A percentile compares a stretch with the other conserved stretches of the same genome.
Conservation (phyloP, 2,888 invertebrate species). For the Psococerastis gibbosa region DNA sequence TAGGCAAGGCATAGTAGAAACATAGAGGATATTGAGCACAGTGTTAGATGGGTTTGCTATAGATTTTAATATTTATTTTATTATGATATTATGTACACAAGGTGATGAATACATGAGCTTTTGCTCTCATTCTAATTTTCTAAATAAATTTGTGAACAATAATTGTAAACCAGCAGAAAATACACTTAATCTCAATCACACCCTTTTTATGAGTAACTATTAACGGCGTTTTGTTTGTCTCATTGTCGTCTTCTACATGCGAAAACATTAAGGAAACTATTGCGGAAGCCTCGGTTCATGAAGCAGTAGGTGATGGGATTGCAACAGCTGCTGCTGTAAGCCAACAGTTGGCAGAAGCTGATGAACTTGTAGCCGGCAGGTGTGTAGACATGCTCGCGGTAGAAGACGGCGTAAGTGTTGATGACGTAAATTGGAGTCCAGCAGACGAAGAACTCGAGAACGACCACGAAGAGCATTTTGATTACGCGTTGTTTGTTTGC, state of each 20-base stretch:
- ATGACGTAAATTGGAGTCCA: conserved; percentile 45
- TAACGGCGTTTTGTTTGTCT: neutral
- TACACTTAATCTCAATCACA: too few relatives aligned
- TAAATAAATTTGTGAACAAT: too few relatives aligned
- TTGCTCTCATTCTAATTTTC: too few relatives aligned
- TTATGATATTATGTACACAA: too few relatives aligned
- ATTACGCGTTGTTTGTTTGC: conserved; percentile 30
- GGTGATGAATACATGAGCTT: too few relatives aligned
- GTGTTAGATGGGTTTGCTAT: too few relatives aligned
- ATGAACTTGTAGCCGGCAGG: conserved; percentile 31
- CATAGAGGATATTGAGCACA: too few relatives aligned
- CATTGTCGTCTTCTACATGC: conserved; percentile 25
- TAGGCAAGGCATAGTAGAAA: too few relatives aligned
- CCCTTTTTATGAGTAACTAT: too few relatives aligned
- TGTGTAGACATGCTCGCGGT: conserved; percentile 29
- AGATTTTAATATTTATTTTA: too few relatives aligned
- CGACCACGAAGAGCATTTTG: conserved; percentile 45
- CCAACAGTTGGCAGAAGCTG: conserved; percentile 35
- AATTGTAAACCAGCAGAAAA: too few relatives aligned
- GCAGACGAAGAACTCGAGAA: conserved; percentile 49
- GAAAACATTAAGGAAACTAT: conserved; percentile 38
- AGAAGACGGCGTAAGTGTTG: conserved; percentile 35
- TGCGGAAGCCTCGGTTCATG: conserved; percentile 45
- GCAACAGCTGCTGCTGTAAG: conserved; percentile 40
- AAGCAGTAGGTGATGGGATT: conserved; percentile 53